Percentiles rank a stretch among this genome's conserved stretches.
phyloP scores from a whole-genome alignment of 1,140 invertebrate species.

The Drosophila kikkawai region DNA sequence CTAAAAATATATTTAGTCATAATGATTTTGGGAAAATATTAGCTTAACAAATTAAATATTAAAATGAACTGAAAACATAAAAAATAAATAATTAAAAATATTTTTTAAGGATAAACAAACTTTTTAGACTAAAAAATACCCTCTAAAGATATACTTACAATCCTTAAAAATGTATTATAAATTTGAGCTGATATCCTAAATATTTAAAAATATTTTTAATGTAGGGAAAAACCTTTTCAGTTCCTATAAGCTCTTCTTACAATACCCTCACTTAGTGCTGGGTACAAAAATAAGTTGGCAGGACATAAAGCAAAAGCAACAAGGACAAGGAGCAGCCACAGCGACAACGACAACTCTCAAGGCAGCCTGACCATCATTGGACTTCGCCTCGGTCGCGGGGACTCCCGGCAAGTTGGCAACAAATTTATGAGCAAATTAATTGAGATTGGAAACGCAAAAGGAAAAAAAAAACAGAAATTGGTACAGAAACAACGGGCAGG shows the following conservation, averaged over 20 bases:
- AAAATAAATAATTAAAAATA: background rate
- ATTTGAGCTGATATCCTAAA: background rate
- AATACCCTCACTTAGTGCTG: background rate
- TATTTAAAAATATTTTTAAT: background rate
- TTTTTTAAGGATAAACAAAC: no score
- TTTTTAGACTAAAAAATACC: no score
- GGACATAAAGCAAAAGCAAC: constrained; percentile 73
- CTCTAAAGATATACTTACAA: no score
- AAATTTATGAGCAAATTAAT: constrained; percentile 84
- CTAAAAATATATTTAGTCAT: no score
- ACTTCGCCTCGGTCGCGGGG: background rate
- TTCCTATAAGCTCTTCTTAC: background rate
- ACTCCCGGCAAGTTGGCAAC: constrained; percentile 63
- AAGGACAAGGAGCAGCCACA: constrained; percentile 47
- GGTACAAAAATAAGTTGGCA: constrained; percentile 49
- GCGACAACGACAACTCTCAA: constrained; percentile 53
- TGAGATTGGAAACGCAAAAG: constrained; percentile 78
- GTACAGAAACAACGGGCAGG: constrained; percentile 10
- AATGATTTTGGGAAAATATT: no score
- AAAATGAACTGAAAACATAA: no score
- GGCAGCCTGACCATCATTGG: constrained; percentile 28
- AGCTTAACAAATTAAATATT: no score
- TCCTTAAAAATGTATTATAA: background rate
- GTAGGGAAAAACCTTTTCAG: background rate
- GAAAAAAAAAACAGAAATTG: constrained; percentile 17